A percentile compares a stretch with the other conserved stretches of the same genome.
Conservation (phyloP, 2,888 invertebrate species). For the Dolomedes plantarius region DNA sequence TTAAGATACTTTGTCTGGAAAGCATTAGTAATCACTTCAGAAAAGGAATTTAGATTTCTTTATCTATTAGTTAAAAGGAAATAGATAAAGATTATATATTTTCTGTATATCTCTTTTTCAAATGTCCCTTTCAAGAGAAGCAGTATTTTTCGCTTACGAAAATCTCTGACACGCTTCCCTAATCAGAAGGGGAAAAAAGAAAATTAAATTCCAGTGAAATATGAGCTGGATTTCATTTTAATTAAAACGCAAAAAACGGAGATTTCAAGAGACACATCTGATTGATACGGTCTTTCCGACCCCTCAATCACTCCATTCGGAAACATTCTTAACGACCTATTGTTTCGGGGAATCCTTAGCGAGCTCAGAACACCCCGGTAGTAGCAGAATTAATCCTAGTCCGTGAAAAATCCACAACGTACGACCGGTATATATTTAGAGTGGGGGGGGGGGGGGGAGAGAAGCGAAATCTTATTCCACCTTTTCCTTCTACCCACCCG, state of each 20-base stretch:
- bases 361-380: background rate
- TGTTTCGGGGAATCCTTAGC: slow-evolving; percentile 15
- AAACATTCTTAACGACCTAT: slow-evolving; percentile 52
- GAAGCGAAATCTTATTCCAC: background rate
- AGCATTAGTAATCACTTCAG: no score
- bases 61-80: no score
- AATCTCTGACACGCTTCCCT: no score
- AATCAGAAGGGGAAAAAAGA: no score
- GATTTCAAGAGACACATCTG: background rate
- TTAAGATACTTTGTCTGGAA: no score
- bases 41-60: no score
- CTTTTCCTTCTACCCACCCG: background rate
- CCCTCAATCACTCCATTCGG: slow-evolving; percentile 33
- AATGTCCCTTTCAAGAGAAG: no score
- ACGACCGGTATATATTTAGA: slow-evolving; percentile 23
- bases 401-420: slow-evolving; percentile 29
- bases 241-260: background rate
- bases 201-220: background rate
- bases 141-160: no score
- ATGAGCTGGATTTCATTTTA: background rate
- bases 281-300: background rate
- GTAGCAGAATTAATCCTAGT: slow-evolving; percentile 24
- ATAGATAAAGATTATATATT: no score
- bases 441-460: background rate
- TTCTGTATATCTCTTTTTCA: no score